Percentiles rank a stretch among this genome's conserved stretches.
Conservation (phyloP, 2,888 invertebrate species). For the Agrochola lota region DNA sequence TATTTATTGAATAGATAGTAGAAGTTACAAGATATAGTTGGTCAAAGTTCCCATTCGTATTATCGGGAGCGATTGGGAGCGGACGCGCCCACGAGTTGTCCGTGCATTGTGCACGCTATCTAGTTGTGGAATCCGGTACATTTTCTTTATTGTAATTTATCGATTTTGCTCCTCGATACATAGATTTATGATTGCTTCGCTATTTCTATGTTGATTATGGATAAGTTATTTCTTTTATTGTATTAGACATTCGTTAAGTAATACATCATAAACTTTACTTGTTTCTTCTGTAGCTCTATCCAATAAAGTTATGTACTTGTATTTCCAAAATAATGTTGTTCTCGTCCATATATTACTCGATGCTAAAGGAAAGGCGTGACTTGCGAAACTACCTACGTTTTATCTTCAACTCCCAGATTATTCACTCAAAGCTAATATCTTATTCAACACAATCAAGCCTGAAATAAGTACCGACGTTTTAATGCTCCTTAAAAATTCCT, state of each 20-base stretch:
- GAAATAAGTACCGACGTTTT: slow-evolving; percentile 41
- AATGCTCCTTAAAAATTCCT: slow-evolving; percentile 44
- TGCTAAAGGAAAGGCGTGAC: slow-evolving; percentile 20
- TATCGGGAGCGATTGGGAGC: slow-evolving; percentile 62
- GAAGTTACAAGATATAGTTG: slow-evolving; percentile 48
- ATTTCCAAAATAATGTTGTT: slow-evolving; percentile 19
- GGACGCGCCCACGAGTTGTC: slow-evolving; percentile 61
- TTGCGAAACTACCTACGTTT: slow-evolving; percentile 24
- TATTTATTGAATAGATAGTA: slow-evolving; percentile 41
- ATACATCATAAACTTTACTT: slow-evolving; percentile 31
- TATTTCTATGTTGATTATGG: slow-evolving; percentile 54
- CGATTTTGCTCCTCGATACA: slow-evolving; percentile 57
- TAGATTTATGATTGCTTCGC: slow-evolving; percentile 60
- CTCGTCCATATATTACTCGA: slow-evolving; percentile 9
- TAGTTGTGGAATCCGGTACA: slow-evolving; percentile 47
- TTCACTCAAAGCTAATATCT: slow-evolving; percentile 42
- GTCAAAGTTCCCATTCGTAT: slow-evolving; percentile 71
- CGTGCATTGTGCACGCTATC: slow-evolving; percentile 60
- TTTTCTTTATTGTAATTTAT: slow-evolving; percentile 75
- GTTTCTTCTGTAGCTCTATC: slow-evolving; percentile 13
- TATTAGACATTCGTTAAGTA: slow-evolving; percentile 36
- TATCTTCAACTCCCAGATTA: slow-evolving; percentile 14
- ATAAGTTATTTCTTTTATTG: slow-evolving; percentile 43
- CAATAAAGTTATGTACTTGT: slow-evolving; percentile 14
- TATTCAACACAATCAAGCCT: slow-evolving; percentile 56